Base-by-base conservation (phyloP, 2,888 invertebrate genomes). In the Acleris sparsana region DNA sequence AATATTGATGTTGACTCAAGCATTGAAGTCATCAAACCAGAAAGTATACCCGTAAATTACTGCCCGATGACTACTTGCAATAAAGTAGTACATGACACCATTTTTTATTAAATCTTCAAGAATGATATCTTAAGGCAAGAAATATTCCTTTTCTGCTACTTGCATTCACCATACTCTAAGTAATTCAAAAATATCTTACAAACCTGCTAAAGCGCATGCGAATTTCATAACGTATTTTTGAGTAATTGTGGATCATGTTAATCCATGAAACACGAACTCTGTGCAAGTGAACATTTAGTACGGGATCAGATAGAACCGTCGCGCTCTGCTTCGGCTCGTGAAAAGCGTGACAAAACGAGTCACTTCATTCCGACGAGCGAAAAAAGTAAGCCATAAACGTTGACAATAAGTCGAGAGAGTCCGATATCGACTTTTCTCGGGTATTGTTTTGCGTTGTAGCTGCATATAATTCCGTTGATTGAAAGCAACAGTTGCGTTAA, bases 291-390 rank as follows among this genome's bases (percentile, higher is more conserved):
- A 57, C 62, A 66, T 66, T 66, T 66, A 52, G 66, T 66, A 62
- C 61, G 66, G 69, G 64, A 57, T 46, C 60, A 53, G 85, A 85
- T 84, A 85, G 77, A 73, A 85, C 84, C 86, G 89, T 88, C 73
- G 70, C 86, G 90, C 85, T 89, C 90, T 88, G 89, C 69, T 88
- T 88, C 76, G 72, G 74, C 61, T 72, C 69, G 80, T 84, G 85
- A 89, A 89, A 88, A 88, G 87, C 88, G 87, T 88, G 85, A 87
- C 88, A 87, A 86, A 84, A 74, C 72, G 70, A 70, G 71, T 71
- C 62, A 68, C 72, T 75, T 77, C 73, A 72, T 74, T 64, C 69
- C 69, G 75, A 78, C 76, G 64, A 66, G 62, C 58, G 62, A 65
- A 66, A 65, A 61, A 62, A 66, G 62, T 66, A 66, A 56, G 25